Evolutionary conservation across 2,113 vertebrate species (phyloP).

Genomic region (Zosterops borbonicus): DNA sequence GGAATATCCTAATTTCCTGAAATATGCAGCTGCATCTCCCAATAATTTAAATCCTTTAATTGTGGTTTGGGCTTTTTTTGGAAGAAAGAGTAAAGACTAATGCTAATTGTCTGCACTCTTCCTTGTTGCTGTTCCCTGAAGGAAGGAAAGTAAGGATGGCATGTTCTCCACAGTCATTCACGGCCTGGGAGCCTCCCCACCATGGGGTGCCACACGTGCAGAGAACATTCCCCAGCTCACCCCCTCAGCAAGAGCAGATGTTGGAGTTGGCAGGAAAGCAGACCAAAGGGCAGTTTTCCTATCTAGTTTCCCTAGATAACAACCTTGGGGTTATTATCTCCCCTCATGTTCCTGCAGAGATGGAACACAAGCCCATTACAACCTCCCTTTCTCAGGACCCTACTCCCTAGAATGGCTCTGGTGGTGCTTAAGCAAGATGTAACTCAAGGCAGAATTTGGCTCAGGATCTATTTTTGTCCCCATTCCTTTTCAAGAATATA

Average conservation of each 20-base stretch:
- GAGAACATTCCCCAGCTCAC: not conserved
- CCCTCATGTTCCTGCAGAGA: not conserved
- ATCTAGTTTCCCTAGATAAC: too few relatives aligned
- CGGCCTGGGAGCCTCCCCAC: not conserved
- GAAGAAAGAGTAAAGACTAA: not conserved
- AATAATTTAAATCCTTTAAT: not conserved
- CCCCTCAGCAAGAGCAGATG: accelerated
- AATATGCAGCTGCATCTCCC: not conserved
- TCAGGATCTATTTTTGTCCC: not conserved
- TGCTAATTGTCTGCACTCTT: accelerated
- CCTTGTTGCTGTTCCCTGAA: not conserved
- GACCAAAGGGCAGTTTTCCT: not conserved
- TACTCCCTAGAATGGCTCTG: accelerated
- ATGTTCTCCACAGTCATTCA: accelerated
- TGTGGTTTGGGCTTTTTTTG: not conserved
- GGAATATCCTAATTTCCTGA: not conserved
- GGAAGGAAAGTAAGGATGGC: not conserved
- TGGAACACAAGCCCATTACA: not conserved
- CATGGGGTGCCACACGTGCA: accelerated
- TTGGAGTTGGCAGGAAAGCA: not conserved
- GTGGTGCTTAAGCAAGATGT: accelerated
- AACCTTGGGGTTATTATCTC: not conserved
- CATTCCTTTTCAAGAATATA: not conserved
- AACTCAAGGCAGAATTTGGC: not conserved
- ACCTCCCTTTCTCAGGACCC: not conserved